Conservation (phyloP, 2,888 invertebrate species). For the Lycaena phlaeas region DNA sequence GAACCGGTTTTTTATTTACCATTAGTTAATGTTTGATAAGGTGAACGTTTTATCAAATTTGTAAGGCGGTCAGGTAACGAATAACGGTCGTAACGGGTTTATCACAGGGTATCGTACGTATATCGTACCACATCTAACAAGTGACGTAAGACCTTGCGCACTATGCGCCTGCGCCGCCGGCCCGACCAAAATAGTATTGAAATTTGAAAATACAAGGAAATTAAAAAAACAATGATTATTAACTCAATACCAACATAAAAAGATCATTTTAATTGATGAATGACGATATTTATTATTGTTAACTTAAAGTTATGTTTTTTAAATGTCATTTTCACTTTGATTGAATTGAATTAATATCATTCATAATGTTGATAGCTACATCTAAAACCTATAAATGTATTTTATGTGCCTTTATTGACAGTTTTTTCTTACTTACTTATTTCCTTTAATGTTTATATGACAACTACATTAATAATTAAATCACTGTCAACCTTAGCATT, state of each 20-base stretch:
- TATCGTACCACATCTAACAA: conserved; percentile 13
- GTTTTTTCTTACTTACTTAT: neutral
- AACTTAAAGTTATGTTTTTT: too few relatives aligned
- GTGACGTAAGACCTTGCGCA: conserved; percentile 19
- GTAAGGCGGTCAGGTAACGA: conserved; percentile 26
- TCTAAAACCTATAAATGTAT: too few relatives aligned
- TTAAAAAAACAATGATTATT: neutral
- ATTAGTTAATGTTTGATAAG: neutral
- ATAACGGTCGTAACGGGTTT: conserved; percentile 27
- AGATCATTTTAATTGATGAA: too few relatives aligned
- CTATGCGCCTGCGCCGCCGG: conserved; percentile 5
- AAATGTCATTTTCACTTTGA: too few relatives aligned
- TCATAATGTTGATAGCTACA: too few relatives aligned
- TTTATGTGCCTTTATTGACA: too few relatives aligned
- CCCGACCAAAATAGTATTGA: conserved; percentile 17
- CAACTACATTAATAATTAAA: neutral
- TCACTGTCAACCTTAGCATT: neutral
- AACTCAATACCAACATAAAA: neutral
- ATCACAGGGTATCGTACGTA: conserved; percentile 16
- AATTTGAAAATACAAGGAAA: conserved; percentile 6
- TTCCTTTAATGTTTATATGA: neutral
- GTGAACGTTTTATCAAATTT: conserved; percentile 17
- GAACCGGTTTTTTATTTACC: too few relatives aligned
- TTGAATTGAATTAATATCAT: too few relatives aligned
- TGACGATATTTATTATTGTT: too few relatives aligned